Evolutionary conservation across 2,113 vertebrate genomes (phyloP).

Genomic region (Pseudolaguvia tuberculata): DNA sequence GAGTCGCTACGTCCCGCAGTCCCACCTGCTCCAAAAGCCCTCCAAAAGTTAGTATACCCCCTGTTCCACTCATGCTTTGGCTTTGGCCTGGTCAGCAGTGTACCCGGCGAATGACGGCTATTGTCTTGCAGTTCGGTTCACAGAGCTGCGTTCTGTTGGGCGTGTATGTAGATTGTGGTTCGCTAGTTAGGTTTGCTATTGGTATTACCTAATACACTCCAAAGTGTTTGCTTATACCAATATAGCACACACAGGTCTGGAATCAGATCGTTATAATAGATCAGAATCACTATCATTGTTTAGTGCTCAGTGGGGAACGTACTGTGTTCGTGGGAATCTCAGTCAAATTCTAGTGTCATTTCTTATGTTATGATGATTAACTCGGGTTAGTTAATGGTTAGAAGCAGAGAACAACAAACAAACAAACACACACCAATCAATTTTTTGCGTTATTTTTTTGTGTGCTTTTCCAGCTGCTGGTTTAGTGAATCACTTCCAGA

Average conservation of each 20-base stretch:
- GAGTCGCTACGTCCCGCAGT: constrained; percentile 59
- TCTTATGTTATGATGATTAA: not conserved
- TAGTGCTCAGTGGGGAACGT: not conserved
- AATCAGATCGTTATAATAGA: not conserved
- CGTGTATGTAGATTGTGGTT: not conserved
- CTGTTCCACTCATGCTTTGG: constrained; percentile 3
- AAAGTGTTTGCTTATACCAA: no score
- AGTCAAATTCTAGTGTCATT: no score
- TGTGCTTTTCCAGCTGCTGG: not conserved
- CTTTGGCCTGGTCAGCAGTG: not conserved
- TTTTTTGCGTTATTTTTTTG: not conserved
- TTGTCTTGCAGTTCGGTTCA: not conserved
- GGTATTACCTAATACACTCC: not conserved
- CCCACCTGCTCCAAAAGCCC: constrained; percentile 72
- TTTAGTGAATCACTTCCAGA: not conserved
- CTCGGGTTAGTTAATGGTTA: not conserved
- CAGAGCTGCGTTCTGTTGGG: not conserved
- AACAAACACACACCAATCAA: no score
- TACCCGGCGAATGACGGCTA: not conserved
- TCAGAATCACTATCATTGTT: not conserved
- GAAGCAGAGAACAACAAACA: no score
- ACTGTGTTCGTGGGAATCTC: not conserved
- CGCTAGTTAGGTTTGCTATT: not conserved
- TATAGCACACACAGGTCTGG: no score
- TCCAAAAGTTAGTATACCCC: constrained; percentile 72